Evolutionary conservation across 2,888 invertebrate species (phyloP), one percentile per base, ranked within the genome.

Genomic region (Eumacrocentrus americanus): DNA sequence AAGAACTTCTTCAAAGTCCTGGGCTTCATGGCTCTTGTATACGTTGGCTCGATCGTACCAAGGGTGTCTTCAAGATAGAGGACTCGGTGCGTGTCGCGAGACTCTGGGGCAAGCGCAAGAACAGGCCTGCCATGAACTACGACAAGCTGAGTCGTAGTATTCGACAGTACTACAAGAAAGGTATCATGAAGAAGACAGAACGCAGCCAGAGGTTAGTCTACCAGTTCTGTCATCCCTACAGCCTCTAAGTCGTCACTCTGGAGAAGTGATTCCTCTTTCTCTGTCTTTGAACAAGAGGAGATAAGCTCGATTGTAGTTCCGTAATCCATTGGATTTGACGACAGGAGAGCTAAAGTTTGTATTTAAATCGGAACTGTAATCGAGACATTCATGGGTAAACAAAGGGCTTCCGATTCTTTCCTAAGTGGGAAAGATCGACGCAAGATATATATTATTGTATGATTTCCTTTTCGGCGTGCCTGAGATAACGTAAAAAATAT

Each of bases 121-220:
- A 99, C 84, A 87, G 98, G 7, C 97, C 98, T 0, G 97, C 97
- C 23, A 99, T 99, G 98, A 99, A 99, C 85, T 99, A 99, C 84
- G 99, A 99, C 85, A 99, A 99, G 81, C 84, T 99, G 50, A 97
- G 96, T 67, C 88, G 99, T 58, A 98, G 97, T 70, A 96, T 99
- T 78, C 85, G 99, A 53, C 98, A 99, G 81, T 98, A 98, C 84
- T 99, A 99, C 87, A 98, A 98, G 83, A 99, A 98, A 83, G 97
- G 97, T 58, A 98, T 98, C 81, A 96, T 98, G 94, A 97, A 97
- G 87, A 99, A 99, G 82, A 98, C 98, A 0, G 97, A 97, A 80
- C 87, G 98, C 67, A 96, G 97, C 70, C 98, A 99, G 83, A 88
- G 99, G 79, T 88, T 99, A 73, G 98, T 99, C 65, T 99, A 99